Evolutionary conservation across 2,797 vertebrate species (phyloP), one percentile per base, ranked within the genome.

Genomic region (Passerculus sandwichensis): DNA sequence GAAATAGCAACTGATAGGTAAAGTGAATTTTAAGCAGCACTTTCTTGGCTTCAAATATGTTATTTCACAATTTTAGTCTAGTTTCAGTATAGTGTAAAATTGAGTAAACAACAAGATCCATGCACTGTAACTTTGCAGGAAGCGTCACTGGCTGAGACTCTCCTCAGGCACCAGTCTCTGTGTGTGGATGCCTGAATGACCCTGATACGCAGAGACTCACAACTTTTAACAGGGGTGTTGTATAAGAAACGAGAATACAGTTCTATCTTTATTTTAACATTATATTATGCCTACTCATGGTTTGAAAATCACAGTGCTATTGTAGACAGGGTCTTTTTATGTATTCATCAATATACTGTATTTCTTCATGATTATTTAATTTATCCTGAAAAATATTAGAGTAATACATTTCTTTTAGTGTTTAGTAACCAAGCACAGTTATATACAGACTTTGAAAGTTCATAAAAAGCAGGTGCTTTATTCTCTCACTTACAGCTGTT

Each of bases 111-210:
- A 18, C 15, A 65, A 60, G 36, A 66, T 66, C 42, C 36, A 10
- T 15, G 8, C 8, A 45, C 38, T 19, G 40, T 1, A 3, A 47
- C 27, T 59, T 73, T 50, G 20, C 56, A 66, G n/a, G 64, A 79
- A 44, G 19, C 27, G 36, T 44, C 8, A 4, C 15, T 62, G 51
- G 15, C 47, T 69, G 29, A 27, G 66, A 27, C 15, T 81, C 30
- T 80, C 32, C 34, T 84, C 54, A 70, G 42, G 34, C 72, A 48
- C 22, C 1, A 0, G 7, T 21, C 29, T 1, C 29, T 1, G 0
- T 80, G 69, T 3, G 1, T 34, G 0, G 0, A 13, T 85, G 40
- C 47, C 36, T 69, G 66, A 44, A 34, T 70, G 51, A 50, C 71
- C 59, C 21, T 56, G 51, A 47, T 65, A 62, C 0, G 0, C 20